These are phyloP conservation scores for Nephrocerus scutellatus DNA, from an alignment of 2,888 invertebrate species.

Conservation along the genomic window DNA sequence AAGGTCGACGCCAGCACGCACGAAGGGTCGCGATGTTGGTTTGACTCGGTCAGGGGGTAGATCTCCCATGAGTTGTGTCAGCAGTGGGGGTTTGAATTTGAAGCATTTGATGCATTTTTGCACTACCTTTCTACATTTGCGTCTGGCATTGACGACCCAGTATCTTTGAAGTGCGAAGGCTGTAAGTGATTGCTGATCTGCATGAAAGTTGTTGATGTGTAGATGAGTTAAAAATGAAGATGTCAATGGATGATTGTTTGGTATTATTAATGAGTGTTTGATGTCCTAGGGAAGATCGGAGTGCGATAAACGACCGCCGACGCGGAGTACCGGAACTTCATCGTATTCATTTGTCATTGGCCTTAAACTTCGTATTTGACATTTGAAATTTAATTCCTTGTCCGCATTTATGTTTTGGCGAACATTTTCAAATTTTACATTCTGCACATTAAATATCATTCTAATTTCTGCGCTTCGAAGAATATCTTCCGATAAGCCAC, in stretches of 20 bases:
- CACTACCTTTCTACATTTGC: constrained; percentile 6
- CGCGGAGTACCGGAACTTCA: constrained; percentile 20
- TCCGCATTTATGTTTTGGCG: background rate
- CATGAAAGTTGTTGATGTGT: constrained; percentile 9
- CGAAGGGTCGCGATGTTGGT: constrained; percentile 4
- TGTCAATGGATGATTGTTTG: constrained; percentile 16
- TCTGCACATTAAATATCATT: constrained; percentile 5
- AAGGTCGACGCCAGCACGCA: constrained; percentile 10
- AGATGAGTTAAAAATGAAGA: constrained; percentile 8
- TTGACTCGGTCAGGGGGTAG: too few relatives aligned
- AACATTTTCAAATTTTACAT: background rate
- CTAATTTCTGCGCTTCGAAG: too few relatives aligned
- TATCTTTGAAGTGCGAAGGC: constrained; percentile 1
- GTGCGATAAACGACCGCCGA: constrained; percentile 28
- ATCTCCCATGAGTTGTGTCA: background rate
- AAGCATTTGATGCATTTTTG: constrained; percentile 12
- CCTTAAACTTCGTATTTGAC: constrained; percentile 11
- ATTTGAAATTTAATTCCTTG: background rate
- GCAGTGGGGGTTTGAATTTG: too few relatives aligned
- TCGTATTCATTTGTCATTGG: constrained; percentile 20
- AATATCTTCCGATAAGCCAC: too few relatives aligned
- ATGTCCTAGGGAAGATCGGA: constrained; percentile 16
- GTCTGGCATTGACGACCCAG: constrained; percentile 13
- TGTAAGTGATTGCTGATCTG: constrained; percentile 12
- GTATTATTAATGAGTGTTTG: constrained; percentile 26